Evolutionary conservation across 2,888 invertebrate species (phyloP), one percentile per base, ranked within the genome.

Genomic region (Thyatira batis): DNA sequence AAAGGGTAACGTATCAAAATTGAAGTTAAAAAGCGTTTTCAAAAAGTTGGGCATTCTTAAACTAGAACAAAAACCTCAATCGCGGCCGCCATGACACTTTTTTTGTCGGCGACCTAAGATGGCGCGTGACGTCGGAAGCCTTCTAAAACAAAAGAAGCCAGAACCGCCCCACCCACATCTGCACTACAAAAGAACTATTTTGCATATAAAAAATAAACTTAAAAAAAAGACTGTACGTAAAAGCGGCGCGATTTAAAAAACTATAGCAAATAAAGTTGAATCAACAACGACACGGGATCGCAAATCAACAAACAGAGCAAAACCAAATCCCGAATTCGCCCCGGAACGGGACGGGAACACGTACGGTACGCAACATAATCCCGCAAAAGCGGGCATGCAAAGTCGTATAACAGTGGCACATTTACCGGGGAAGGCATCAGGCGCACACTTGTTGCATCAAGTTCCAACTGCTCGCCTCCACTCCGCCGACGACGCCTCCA

Each of bases 351-450:
- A 63, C 65, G 75, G 76, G 39, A 39, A 39, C 39, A 39, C 75
- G 73, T 72, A 73, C 73, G 66, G 66, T 73, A 78, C 69, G 78
- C 75, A 76, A 76, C 76, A 74, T 87, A 87, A 87, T 87, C 86
- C 85, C 73, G 79, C 76, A 67, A 72, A 77, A 83, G 82, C 82
- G 80, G 80, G 86, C 89, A 90, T 91, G 91, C 91, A 90, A 89
- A 89, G 78, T 80, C 78, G 83, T 85, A 80, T 80, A 86, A 85
- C 84, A 87, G 78, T 85, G 80, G 79, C 85, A 87, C 87, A 86
- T 83, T 91, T 91, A 92, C 91, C 91, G 84, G 83, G 82, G 75
- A 83, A 84, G 76, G 84, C 91, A 92, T 91, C 87, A 78, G 88
- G 57, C 85, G 83, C 75, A 84, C 89, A 91, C 91, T 89, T 91